Conservation (phyloP, 2,113 vertebrate genomes). For the Protobothrops flavoviridis region DNA sequence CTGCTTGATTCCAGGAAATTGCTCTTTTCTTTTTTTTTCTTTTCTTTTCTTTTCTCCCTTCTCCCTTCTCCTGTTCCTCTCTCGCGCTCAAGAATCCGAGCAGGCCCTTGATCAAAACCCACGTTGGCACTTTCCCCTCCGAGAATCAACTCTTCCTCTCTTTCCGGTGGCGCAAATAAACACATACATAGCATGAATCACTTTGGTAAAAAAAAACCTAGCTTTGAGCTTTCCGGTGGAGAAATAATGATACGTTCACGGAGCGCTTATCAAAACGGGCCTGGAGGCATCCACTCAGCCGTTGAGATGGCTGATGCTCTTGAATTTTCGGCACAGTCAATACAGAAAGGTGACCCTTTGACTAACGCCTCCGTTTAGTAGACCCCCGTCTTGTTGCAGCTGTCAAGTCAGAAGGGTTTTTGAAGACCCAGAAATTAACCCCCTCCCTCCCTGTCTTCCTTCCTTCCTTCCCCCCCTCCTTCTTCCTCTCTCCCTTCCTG, state of each 20-base stretch:
- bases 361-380: slow-evolving; percentile 6
- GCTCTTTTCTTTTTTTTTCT: too few species aligned
- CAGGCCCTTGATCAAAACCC: slow-evolving; percentile 33
- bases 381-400: neutral
- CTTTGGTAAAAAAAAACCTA: slow-evolving; percentile 30
- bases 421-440: neutral
- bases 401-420: neutral
- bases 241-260: neutral
- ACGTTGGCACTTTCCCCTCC: slow-evolving; percentile 25
- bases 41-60: too few species aligned
- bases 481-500: too few species aligned
- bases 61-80: neutral
- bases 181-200: neutral
- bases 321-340: neutral
- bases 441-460: too few species aligned
- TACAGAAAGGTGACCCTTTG: neutral
- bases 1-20: neutral
- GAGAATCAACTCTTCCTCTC: slow-evolving; percentile 36
- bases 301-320: slow-evolving; percentile 21
- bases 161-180: neutral
- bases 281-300: neutral
- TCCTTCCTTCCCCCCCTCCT: neutral
- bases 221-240: slow-evolving; percentile 23
- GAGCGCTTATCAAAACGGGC: neutral
- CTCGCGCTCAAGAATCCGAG: slow-evolving; percentile 17